Conservation (phyloP, 2,888 invertebrate genomes). For the Platycnemis pennipes region DNA sequence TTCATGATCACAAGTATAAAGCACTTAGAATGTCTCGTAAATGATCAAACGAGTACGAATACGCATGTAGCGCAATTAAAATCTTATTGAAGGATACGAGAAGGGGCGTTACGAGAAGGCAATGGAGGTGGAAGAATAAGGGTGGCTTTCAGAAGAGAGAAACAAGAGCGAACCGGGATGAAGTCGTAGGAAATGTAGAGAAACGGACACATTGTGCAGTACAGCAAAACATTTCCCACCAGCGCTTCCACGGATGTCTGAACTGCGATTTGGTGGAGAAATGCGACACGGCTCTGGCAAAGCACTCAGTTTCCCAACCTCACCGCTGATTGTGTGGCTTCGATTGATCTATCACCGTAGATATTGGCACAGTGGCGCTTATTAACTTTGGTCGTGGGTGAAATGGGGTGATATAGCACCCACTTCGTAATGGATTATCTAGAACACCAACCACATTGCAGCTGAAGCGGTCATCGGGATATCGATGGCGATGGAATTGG, state of each 20-base stretch:
- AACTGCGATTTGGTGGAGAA: neutral
- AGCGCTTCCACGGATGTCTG: neutral
- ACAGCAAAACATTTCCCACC: neutral
- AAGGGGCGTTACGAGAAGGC: neutral
- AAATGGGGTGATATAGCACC: neutral
- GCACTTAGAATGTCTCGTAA: neutral
- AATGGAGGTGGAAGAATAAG: neutral
- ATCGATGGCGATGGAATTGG: too few species aligned
- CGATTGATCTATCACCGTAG: neutral
- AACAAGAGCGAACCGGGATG: neutral
- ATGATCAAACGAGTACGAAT: neutral
- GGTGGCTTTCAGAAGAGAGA: neutral
- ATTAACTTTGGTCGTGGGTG: neutral
- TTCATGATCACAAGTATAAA: neutral
- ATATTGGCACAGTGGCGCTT: neutral
- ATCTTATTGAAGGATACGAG: slow-evolving; percentile 13
- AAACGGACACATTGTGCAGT: neutral
- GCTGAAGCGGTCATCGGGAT: neutral
- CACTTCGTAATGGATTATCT: neutral
- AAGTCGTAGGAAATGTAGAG: neutral
- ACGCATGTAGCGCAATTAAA: neutral
- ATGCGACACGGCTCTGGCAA: neutral
- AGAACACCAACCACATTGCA: neutral
- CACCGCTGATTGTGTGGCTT: neutral
- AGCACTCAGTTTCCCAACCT: neutral